A percentile compares a stretch with the other conserved stretches of the same genome.
Conservation (phyloP, 2,888 invertebrate species). For the Lepidonotus clava region DNA sequence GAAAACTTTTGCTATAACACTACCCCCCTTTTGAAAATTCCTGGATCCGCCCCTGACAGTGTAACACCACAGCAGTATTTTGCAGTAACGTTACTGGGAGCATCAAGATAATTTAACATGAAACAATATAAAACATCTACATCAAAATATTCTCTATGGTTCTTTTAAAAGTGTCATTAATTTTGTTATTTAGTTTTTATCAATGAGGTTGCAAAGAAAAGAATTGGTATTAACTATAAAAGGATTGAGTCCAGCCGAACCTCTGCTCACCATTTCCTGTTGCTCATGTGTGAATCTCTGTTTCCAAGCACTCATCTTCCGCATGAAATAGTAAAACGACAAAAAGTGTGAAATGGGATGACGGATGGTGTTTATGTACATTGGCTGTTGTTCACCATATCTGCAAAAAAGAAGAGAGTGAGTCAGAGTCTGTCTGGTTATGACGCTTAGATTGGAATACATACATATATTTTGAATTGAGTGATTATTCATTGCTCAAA, state of each 20-base stretch:
- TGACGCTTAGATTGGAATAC: not conserved
- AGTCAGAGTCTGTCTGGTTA: not conserved
- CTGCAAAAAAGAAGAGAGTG: not conserved
- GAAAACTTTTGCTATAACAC: too few relatives aligned
- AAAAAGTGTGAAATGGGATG: conserved; percentile 7
- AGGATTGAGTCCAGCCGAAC: too few relatives aligned
- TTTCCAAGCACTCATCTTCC: conserved; percentile 17
- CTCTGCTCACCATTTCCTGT: not conserved
- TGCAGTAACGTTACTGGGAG: not conserved
- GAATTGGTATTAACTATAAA: too few relatives aligned
- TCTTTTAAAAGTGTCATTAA: not conserved
- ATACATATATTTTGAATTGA: not conserved
- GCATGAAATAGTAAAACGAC: conserved; percentile 41
- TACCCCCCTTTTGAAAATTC: too few relatives aligned
- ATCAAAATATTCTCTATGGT: not conserved
- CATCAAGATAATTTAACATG: not conserved
- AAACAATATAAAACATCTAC: not conserved
- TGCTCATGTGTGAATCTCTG: not conserved
- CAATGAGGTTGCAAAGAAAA: too few relatives aligned
- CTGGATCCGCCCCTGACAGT: too few relatives aligned
- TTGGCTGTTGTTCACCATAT: not conserved
- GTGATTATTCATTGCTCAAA: not conserved
- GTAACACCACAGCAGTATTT: too few relatives aligned
- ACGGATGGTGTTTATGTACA: conserved; percentile 28
- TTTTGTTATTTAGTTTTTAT: not conserved